Percentiles rank a stretch among this genome's conserved stretches.
Evolutionary conservation across 2,113 vertebrate species (phyloP).

Genomic region (Empidonax alnorum): DNA sequence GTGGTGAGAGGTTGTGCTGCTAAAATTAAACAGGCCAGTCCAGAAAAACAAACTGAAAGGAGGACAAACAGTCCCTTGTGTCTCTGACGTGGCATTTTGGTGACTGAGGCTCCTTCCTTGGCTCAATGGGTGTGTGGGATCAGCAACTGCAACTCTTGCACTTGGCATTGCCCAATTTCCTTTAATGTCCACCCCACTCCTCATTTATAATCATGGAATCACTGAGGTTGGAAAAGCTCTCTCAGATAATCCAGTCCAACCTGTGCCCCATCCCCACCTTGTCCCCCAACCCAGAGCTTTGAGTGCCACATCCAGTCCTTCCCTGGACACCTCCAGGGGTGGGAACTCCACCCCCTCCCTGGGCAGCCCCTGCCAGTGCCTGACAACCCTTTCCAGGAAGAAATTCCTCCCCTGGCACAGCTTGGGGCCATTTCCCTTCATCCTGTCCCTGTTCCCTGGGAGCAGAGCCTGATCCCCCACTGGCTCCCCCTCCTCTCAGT

Average conservation of each 20-base stretch:
- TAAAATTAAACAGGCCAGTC: not conserved
- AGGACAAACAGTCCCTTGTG: not conserved
- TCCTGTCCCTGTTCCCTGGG: not conserved
- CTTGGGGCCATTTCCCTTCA: not conserved
- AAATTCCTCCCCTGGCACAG: not conserved
- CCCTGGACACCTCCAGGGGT: not conserved
- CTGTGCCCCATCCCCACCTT: not conserved
- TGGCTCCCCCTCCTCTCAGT: not conserved
- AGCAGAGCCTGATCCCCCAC: not conserved
- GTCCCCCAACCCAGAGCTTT: not conserved
- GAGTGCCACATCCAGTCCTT: not conserved
- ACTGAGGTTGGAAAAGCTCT: not conserved
- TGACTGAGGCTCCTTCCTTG: not conserved
- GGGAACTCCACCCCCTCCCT: not conserved
- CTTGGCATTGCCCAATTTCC: not conserved
- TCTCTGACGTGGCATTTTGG: not conserved
- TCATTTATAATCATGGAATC: not conserved
- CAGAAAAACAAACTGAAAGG: not conserved
- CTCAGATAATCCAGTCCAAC: fast-evolving
- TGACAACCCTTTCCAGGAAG: fast-evolving
- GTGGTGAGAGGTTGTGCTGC: not conserved
- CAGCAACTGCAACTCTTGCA: not conserved
- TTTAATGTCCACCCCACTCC: not conserved
- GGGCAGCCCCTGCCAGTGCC: not conserved
- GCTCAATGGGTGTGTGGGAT: not conserved